Evolutionary conservation across 2,113 vertebrate genomes (phyloP), one percentile per base, ranked within the genome.

Genomic region (Emydura subglobosa): DNA sequence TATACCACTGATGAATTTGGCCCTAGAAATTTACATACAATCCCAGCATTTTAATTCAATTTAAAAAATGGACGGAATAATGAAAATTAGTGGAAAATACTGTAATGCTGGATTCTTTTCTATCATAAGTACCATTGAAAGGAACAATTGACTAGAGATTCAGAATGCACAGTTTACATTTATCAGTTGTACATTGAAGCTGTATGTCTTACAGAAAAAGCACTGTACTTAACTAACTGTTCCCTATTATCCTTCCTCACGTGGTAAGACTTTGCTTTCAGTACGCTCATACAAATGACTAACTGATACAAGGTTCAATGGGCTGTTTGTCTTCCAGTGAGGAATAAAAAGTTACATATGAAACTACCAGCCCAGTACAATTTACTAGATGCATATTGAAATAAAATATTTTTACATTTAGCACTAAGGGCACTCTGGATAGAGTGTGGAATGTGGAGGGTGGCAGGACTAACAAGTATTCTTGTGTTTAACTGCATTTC

Each of bases 321-420:
- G 16, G 24, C 12, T 94, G 59, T 4, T 83, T 85, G 54, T 0
- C 24, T 55, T n/a, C 11, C 42, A 80, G 5, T 81, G 5, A 90
- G 85, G 74, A 65, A 74, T 81, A 89, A 24, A 17, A 57, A 6
- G 19, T 61, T 44, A 27, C 44, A 49, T 1, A 16, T 57, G 12
- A 83, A 19, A 84, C 44, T 49, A 50, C 24, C 59, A 78, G 81
- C 1, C 59, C 42, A 2, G 50, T n/a, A 10, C 2, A 42, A 57
- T 25, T 88, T 94, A 87, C 49, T 80, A 44, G 34, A 85, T 83
- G 29, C 13, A 68, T n/a, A 51, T 51, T 57, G 31, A 88, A 93
- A 87, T 5, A 72, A 89, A 94, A 14, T 92, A 51, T 89, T 91
- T 90, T 89, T 88, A 54, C n/a, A 47, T 29, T 27, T 65, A 86